These are phyloP conservation scores for Drosophila setosimentum DNA, from an alignment of 2,888 invertebrate species.

Conservation along the genomic window DNA sequence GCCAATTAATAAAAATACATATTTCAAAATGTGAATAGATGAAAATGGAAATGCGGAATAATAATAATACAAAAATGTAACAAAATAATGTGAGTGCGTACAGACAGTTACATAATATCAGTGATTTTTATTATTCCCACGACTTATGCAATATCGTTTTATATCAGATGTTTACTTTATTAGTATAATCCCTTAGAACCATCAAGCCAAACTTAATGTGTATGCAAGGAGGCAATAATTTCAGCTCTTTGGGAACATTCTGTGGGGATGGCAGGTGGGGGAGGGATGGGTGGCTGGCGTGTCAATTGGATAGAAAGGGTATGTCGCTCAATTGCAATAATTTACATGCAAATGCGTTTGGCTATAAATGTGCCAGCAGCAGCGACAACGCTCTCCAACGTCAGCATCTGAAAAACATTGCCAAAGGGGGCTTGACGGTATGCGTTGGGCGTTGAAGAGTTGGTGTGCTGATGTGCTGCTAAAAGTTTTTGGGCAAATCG, in stretches of 20 bases:
- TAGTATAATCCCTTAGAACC: slow-evolving; percentile 1
- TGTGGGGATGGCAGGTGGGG: neutral
- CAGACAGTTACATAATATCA: neutral
- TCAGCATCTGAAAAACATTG: slow-evolving; percentile 11
- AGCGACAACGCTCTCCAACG: slow-evolving; percentile 35
- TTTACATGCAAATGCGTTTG: slow-evolving; percentile 74
- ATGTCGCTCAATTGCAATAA: slow-evolving; percentile 61
- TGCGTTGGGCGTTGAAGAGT: neutral
- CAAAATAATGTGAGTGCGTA: neutral
- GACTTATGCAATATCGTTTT: neutral
- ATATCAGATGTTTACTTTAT: neutral
- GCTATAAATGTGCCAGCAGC: slow-evolving; percentile 68
- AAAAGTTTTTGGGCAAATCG: slow-evolving; percentile 41
- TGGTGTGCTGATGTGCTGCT: slow-evolving; percentile 20
- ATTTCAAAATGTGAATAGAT: slow-evolving; percentile 10
- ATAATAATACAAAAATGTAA: neutral
- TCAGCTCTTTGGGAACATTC: slow-evolving; percentile 13
- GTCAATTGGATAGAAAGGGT: neutral
- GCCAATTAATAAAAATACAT: slow-evolving; percentile 34
- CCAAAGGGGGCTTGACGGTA: neutral
- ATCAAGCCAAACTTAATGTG: slow-evolving; percentile 34
- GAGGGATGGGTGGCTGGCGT: neutral
- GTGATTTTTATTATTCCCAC: neutral
- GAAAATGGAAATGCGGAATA: neutral
- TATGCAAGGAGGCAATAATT: slow-evolving; percentile 52